Evolutionary conservation across 2,888 invertebrate genomes (phyloP).

Genomic region (Metellina segmentata): DNA sequence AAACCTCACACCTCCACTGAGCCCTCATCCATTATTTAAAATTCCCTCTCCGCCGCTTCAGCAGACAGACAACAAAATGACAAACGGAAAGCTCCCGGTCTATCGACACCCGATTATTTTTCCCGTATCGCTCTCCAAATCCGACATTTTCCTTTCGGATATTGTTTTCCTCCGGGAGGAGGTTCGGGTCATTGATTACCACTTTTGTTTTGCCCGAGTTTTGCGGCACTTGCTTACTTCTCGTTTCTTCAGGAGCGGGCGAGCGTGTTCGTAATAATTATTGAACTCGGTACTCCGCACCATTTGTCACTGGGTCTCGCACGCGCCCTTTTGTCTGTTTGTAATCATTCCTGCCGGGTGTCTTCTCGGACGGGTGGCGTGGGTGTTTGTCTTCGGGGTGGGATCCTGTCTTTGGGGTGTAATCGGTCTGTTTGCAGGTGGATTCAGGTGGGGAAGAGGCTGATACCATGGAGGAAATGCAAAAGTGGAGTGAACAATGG

Average conservation of each 20-base stretch:
- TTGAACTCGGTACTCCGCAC: conserved; percentile 38
- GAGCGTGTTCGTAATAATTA: conserved; percentile 55
- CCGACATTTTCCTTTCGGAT: conserved; percentile 36
- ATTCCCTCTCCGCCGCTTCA: conserved; percentile 18
- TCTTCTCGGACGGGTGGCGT: neutral
- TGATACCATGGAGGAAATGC: too few species aligned
- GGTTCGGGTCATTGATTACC: conserved; percentile 70
- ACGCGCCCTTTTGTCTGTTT: conserved; percentile 35
- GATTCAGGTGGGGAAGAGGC: too few species aligned
- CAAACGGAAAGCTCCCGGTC: conserved; percentile 57
- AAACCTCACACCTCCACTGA: conserved; percentile 1
- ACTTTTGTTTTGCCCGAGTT: conserved; percentile 68
- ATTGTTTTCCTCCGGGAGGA: conserved; percentile 37
- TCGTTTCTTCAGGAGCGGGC: conserved; percentile 21
- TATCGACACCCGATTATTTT: conserved; percentile 74
- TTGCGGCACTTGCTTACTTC: conserved; percentile 12
- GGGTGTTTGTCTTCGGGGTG: too few species aligned
- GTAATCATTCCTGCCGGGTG: conserved; percentile 29
- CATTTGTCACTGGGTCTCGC: conserved; percentile 58
- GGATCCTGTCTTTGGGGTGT: neutral
- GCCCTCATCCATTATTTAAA: conserved; percentile 71
- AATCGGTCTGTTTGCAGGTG: neutral
- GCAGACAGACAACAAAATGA: conserved; percentile 58
- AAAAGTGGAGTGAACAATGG: too few species aligned
- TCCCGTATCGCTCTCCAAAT: conserved; percentile 20